phyloP scores from a whole-genome alignment of 2,888 invertebrate genomes.

The Dastarcus helophoroides region DNA sequence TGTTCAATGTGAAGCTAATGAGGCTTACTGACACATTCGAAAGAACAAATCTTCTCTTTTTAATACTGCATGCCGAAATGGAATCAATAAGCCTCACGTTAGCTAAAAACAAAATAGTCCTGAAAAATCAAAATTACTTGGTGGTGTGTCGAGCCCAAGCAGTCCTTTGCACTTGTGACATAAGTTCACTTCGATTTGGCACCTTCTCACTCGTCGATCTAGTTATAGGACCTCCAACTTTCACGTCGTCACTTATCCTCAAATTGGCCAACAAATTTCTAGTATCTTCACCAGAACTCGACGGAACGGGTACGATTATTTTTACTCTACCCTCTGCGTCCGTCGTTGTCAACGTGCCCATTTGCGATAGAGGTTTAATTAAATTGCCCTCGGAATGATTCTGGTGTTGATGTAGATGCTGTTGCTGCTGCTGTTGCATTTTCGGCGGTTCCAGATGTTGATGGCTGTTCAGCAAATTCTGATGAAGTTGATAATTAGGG shows the following conservation, averaged over 20 bases:
- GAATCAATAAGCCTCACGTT: no score
- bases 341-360: slow-evolving; percentile 49
- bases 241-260: slow-evolving; percentile 44
- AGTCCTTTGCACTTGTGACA: slow-evolving; percentile 70
- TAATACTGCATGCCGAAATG: no score
- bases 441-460: slow-evolving; percentile 8
- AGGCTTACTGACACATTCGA: no score
- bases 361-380: slow-evolving; percentile 56
- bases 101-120: slow-evolving; percentile 11
- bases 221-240: slow-evolving; percentile 51
- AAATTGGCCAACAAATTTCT: slow-evolving; percentile 38
- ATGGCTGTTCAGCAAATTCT: slow-evolving; percentile 16
- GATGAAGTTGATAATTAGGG: slow-evolving; percentile 30
- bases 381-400: slow-evolving; percentile 36
- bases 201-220: slow-evolving; percentile 78
- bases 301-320: slow-evolving; percentile 48
- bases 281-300: slow-evolving; percentile 28
- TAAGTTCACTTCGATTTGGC: slow-evolving; percentile 73
- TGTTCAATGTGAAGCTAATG: no score
- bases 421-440: slow-evolving; percentile 14
- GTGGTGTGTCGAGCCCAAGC: slow-evolving; percentile 83
- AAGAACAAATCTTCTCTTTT: no score
- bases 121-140: slow-evolving; percentile 42
- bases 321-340: slow-evolving; percentile 50
- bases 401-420: slow-evolving; percentile 3